Evolutionary conservation across 2,888 invertebrate genomes (phyloP), one percentile per base, ranked within the genome.

Genomic region (Lithophane leautieri): DNA sequence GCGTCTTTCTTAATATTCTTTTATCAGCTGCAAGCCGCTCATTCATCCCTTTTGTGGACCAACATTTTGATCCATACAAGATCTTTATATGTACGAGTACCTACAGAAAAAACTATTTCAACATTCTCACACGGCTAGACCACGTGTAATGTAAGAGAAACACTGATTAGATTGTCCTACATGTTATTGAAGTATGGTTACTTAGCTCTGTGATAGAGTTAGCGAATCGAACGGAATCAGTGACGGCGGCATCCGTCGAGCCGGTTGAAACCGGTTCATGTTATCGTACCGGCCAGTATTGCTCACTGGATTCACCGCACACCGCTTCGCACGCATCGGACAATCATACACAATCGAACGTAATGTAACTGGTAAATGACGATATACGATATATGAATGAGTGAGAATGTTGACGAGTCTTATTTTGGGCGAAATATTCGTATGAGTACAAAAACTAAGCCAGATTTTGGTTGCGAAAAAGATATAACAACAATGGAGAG

Each of bases 181-280:
- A 72, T 61, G 73, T 40, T 67, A 40, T 63, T 62, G 61, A 74
- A 79, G 81, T 52, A 74, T 84, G 81, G 84, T 73, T 40, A 76
- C 80, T 78, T 78, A 63, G 60, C 73, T 72, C 71, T 63, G 73
- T 79, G 77, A 73, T 87, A 73, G 76, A 79, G 63, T 70, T 76
- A 58, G 74, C 82, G 54, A 75, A 76, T 77, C 74, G 54, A 81
- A 79, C 85, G 79, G 83, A 84, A 80, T 81, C 82, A 83, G 81
- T 83, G 85, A 73, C 81, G 82, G 83, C 73, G 85, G 81, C 88
- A 85, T 89, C 90, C 88, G 82, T 65, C 71, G 75, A 88, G 83
- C 92, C 85, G 87, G 90, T 85, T 85, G 16, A 42, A 90, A 90
- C 92, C 83, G 78, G 91, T 89, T 81, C 61, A 42, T 88, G 89